Evolutionary conservation across 64 coral and sea anemone genomes (phyloP).

Genomic region (Pachyseris speciosa): DNA sequence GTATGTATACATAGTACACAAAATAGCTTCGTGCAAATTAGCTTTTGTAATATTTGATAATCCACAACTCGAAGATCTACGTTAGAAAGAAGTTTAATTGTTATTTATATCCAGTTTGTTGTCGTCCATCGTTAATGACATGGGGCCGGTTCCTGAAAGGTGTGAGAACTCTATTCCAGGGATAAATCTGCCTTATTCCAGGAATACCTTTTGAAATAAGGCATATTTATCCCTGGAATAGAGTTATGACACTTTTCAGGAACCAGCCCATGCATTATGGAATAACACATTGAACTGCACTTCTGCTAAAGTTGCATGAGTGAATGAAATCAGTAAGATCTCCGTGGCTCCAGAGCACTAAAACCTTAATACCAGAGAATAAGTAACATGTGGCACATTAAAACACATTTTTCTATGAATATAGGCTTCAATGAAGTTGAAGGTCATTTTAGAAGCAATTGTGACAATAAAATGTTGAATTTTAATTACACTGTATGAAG

Average conservation of each 20-base stretch:
- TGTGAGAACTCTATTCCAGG: too few relatives aligned
- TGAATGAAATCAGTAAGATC: not conserved
- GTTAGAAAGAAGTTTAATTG: not conserved
- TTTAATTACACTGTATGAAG: not conserved
- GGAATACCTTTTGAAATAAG: too few relatives aligned
- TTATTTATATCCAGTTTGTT: not conserved
- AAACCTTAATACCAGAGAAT: not conserved
- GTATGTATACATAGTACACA: not conserved
- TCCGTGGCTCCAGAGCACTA: not conserved
- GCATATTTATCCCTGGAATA: too few relatives aligned
- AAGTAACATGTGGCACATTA: not conserved
- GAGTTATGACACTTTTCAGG: too few relatives aligned
- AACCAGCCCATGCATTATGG: too few relatives aligned
- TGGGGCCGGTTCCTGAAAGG: too few relatives aligned
- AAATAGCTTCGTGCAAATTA: slow-evolving; percentile 6
- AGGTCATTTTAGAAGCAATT: slow-evolving; percentile 43
- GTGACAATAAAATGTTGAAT: slow-evolving; percentile 52
- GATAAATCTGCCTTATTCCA: too few relatives aligned
- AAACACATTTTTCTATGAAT: slow-evolving; percentile 52
- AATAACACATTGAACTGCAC: not conserved
- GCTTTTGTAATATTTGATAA: slow-evolving; percentile 1
- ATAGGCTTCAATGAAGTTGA: slow-evolving; percentile 30
- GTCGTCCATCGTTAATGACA: not conserved
- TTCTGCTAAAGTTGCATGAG: not conserved
- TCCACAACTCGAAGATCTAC: not conserved